Percentiles rank a stretch among this genome's conserved stretches.
phyloP scores from a whole-genome alignment of 2,113 vertebrate genomes.

The Oryzias javanicus region DNA sequence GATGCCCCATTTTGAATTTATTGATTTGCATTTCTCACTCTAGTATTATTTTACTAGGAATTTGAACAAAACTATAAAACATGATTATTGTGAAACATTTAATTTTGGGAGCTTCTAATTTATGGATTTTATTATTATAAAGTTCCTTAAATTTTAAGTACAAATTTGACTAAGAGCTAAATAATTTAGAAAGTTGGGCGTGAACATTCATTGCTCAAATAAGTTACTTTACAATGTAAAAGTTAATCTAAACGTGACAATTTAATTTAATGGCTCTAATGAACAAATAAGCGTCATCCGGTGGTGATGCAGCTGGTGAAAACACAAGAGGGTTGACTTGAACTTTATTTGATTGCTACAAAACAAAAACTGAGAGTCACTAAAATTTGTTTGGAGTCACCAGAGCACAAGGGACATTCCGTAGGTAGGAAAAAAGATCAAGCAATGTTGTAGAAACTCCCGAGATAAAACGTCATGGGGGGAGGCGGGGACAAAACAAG shows the following conservation, averaged over 20 bases:
- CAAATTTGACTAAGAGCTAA: neutral
- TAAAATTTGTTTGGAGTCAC: neutral
- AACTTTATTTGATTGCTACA: neutral
- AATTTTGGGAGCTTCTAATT: no score
- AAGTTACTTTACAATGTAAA: neutral
- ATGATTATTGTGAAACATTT: no score
- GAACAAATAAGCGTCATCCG: neutral
- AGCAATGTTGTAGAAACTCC: slow-evolving; percentile 2
- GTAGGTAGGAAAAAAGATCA: slow-evolving; percentile 25
- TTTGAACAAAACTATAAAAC: no score
- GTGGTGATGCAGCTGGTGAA: slow-evolving; percentile 2
- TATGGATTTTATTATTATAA: no score
- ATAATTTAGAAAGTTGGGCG: neutral
- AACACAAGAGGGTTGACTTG: neutral
- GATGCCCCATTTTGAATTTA: no score
- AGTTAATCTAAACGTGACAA: no score
- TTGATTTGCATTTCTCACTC: no score
- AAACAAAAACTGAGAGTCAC: neutral
- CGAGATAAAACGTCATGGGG: neutral
- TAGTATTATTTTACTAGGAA: no score
- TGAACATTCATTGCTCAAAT: neutral
- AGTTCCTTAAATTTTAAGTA: no score
- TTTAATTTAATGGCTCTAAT: neutral
- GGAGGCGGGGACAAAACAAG: slow-evolving; percentile 5
- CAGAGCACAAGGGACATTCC: neutral